A percentile compares a stretch with the other conserved stretches of the same genome.
phyloP scores from a whole-genome alignment of 1,140 invertebrate species.

The Bombyx mandarina region DNA sequence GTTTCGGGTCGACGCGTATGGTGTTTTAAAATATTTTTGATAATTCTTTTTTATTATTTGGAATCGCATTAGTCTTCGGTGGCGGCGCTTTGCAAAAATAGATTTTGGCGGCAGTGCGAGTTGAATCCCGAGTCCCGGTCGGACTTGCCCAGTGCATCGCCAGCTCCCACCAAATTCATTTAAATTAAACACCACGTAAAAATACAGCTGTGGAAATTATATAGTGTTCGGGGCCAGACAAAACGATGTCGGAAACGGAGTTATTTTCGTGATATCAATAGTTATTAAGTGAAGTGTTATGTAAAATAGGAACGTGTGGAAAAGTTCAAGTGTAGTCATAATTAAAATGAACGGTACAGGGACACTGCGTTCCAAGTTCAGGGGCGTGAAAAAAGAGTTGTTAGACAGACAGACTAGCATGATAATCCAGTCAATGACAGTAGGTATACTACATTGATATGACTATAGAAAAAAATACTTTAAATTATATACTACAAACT shows the following conservation, averaged over 20 bases:
- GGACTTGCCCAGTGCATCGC: constrained; percentile 47
- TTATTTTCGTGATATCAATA: no score
- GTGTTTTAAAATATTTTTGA: constrained; percentile 15
- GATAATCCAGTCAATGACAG: constrained; percentile 82
- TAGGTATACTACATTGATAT: constrained; percentile 64
- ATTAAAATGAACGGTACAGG: constrained; percentile 55
- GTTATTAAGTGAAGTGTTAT: constrained; percentile 2
- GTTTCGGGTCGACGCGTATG: constrained; percentile 1
- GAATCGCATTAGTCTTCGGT: constrained; percentile 48
- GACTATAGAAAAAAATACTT: neutral
- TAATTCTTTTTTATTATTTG: constrained; percentile 37
- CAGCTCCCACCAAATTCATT: constrained; percentile 44
- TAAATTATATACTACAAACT: neutral
- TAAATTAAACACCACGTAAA: constrained; percentile 15
- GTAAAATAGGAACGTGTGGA: constrained; percentile 2
- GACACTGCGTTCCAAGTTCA: constrained; percentile 74
- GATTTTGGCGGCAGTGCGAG: constrained; percentile 61
- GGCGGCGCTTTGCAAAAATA: constrained; percentile 69
- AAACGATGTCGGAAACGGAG: no score
- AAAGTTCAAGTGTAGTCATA: constrained; percentile 3
- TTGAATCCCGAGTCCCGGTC: constrained; percentile 53
- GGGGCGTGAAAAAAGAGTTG: constrained; percentile 83
- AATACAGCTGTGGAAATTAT: no score
- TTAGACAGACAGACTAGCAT: constrained; percentile 78
- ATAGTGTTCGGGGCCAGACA: no score